Evolutionary conservation across 1,140 invertebrate species (phyloP).

Genomic region (Drosophila sp.): DNA sequence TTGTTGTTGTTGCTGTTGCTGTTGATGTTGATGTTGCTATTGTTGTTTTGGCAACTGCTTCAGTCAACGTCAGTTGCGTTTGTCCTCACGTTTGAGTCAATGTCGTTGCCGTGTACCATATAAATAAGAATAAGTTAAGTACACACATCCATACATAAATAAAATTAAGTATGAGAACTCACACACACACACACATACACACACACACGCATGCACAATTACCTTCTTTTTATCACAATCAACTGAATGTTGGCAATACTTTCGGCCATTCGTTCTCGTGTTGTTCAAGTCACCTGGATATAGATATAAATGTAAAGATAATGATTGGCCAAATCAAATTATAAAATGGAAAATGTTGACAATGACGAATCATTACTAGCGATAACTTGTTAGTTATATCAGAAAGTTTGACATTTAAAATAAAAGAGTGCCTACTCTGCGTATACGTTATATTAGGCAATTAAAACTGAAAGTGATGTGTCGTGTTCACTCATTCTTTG

Average conservation of each 20-base stretch:
- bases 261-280: constrained; percentile 6
- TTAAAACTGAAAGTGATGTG: too few species aligned
- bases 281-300: background rate
- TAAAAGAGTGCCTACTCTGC: background rate
- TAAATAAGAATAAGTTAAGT: constrained; percentile 10
- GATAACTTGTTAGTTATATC: constrained; percentile 2
- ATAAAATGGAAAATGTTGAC: background rate
- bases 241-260: constrained; percentile 2
- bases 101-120: constrained; percentile 15
- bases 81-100: constrained; percentile 35
- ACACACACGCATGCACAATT: constrained; percentile 6
- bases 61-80: constrained; percentile 42
- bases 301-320: constrained; percentile 5
- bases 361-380: constrained; percentile 4
- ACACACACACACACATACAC: background rate
- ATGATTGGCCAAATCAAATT: constrained; percentile 8
- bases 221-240: constrained; percentile 7
- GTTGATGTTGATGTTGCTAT: constrained; percentile 11
- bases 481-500: too few species aligned
- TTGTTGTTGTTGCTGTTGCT: constrained; percentile 14
- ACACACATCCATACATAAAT: background rate
- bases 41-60: constrained; percentile 3
- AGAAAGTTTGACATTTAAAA: background rate
- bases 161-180: constrained; percentile 5
- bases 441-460: background rate